phyloP scores from a whole-genome alignment of 1,140 invertebrate species.

The Drosophila chauvacae region DNA sequence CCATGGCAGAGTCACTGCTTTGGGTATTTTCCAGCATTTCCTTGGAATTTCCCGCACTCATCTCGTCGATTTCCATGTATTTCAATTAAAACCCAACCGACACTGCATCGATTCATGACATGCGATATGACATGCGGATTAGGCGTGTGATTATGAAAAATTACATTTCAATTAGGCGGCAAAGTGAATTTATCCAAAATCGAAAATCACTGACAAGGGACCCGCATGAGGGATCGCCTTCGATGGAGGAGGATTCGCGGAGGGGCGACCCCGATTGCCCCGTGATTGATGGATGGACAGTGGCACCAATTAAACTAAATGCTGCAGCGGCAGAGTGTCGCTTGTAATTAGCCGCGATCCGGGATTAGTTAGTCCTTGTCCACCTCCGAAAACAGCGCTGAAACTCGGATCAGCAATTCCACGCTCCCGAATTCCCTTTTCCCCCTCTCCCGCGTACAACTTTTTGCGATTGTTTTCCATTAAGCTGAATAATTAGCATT shows the following conservation, averaged over 20 bases:
- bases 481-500: conserved; percentile 71
- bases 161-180: conserved; percentile 55
- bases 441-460: not conserved
- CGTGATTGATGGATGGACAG: conserved; percentile 51
- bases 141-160: conserved; percentile 63
- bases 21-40: conserved; percentile 21
- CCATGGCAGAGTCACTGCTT: not conserved
- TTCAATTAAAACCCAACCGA: conserved; percentile 32
- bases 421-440: conserved; percentile 1
- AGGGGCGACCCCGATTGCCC: conserved; percentile 35
- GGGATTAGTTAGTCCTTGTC: conserved; percentile 5
- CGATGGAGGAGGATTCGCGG: not conserved
- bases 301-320: conserved; percentile 65
- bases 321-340: conserved; percentile 39
- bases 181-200: conserved; percentile 36
- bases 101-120: not conserved
- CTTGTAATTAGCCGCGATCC: conserved; percentile 46
- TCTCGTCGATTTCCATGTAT: conserved; percentile 30
- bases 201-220: conserved; percentile 23
- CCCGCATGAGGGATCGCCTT: conserved; percentile 24
- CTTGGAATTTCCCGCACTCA: conserved; percentile 20
- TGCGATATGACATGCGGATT: conserved; percentile 45
- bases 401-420: conserved; percentile 32
- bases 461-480: conserved; percentile 68
- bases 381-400: conserved; percentile 15